These are phyloP conservation scores for Callyntrura sp. DNA, from an alignment of 2,888 invertebrate genomes.

Conservation along the genomic window DNA sequence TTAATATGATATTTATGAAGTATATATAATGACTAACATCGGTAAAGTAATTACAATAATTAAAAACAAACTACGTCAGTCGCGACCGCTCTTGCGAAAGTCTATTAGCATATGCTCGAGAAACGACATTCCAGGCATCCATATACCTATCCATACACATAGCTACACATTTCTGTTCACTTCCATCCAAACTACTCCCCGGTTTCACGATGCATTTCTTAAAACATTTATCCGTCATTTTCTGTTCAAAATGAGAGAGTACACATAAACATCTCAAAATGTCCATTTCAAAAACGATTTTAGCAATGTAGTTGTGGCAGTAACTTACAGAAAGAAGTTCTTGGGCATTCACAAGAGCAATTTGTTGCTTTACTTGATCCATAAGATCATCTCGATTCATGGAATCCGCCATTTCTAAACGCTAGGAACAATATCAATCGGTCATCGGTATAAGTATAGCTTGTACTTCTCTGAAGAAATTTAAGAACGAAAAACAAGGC, in stretches of 20 bases:
- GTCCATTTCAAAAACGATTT: no score
- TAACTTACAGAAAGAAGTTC: constrained; percentile 92
- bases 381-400: constrained; percentile 93
- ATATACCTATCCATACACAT: constrained; percentile 99
- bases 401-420: constrained; percentile 65
- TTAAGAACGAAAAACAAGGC: no score
- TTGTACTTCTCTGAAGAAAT: no score
- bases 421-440: no score
- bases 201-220: constrained; percentile 97
- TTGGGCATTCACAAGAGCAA: constrained; percentile 97
- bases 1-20: no score
- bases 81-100: constrained; percentile 90
- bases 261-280: no score
- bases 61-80: constrained; percentile 67
- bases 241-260: constrained; percentile 87
- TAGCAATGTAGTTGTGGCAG: no score
- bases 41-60: no score
- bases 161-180: constrained; percentile 94
- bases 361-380: constrained; percentile 98
- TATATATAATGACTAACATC: no score
- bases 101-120: constrained; percentile 94
- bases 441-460: no score
- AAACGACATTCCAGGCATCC: constrained; percentile 98
- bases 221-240: constrained; percentile 99
- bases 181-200: constrained; percentile 88